Evolutionary conservation across 2,113 vertebrate species (phyloP), one percentile per base, ranked within the genome.

Genomic region (Spea bombifrons): DNA sequence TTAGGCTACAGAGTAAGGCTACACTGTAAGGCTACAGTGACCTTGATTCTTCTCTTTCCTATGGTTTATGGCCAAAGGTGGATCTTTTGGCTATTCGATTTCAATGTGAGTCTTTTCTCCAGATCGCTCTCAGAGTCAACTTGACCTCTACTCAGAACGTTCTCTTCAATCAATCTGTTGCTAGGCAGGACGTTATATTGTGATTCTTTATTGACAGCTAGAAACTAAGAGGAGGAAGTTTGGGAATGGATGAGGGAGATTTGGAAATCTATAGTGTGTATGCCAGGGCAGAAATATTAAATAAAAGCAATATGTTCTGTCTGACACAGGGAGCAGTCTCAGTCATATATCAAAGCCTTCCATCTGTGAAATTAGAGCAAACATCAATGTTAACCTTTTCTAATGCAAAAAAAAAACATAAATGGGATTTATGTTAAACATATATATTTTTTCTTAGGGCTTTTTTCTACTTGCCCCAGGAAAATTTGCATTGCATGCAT

Each of bases 291-390:
- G 67, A 70, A 7, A 70, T 15, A 49, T 70, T 70, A 16, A 70
- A 50, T 59, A 70, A 70, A 70, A 43, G 67, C 73, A 75, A 75
- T 66, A 44, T 75, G 48, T 64, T 64, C 63, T 30, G 47, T 65
- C 47, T 66, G 73, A 49, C 73, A 75, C 52, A 70, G 7, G 16
- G 16, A 10, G 8, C 67, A 16, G 67, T 49, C 47, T 49, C 13
- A 44, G 16, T 57, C 64, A 61, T 64, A 47, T 64, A 74, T 61
- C 59, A 57, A 74, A 48, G 15, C 49, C 44, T 64, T 10, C 57
- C 59, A 52, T 65, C 47, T 74, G 17, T 52, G 48, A 69, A 59
- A 48, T 45, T 76, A 30, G 30, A 75, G 64, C 30, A 17, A 45
- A 61, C 73, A 75, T 66, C 49, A 30, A 46, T 44, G 73, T 30